These are phyloP conservation scores for Syngnathus rostellatus DNA, from an alignment of 2,797 vertebrate genomes.

Conservation along the genomic window DNA sequence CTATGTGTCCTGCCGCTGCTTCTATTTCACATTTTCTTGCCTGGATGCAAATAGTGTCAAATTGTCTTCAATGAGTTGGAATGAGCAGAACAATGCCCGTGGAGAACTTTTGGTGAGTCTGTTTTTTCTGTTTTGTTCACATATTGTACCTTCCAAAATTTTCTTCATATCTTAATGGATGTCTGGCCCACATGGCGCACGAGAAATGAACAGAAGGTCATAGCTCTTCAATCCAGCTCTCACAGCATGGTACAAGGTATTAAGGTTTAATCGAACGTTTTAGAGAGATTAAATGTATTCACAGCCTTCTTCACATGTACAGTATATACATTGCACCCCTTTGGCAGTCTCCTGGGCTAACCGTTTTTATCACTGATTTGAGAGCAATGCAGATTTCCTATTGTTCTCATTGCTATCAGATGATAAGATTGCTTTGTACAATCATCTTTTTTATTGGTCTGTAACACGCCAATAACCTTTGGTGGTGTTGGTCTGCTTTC, in stretches of 20 bases:
- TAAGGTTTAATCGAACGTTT: constrained; percentile 4
- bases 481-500: neutral
- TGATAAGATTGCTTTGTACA: constrained; percentile 8
- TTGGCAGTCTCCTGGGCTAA: constrained; percentile 13
- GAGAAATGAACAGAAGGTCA: neutral
- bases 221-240: neutral
- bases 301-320: constrained; percentile 28
- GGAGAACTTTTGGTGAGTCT: constrained; percentile 2
- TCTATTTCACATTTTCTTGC: constrained; percentile 53
- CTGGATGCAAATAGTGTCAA: constrained; percentile 59
- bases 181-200: neutral
- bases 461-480: neutral
- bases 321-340: constrained; percentile 39
- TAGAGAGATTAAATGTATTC: constrained; percentile 29
- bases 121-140: constrained; percentile 1
- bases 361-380: constrained; percentile 34
- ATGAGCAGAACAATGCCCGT: constrained; percentile 39
- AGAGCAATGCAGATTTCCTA: constrained; percentile 64
- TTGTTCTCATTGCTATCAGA: constrained; percentile 58
- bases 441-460: neutral
- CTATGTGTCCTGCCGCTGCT: constrained; percentile 39
- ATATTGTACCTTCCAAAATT: constrained; percentile 13
- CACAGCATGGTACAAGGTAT: neutral
- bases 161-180: constrained; percentile 12
- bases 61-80: constrained; percentile 57